Conservation (phyloP, 2,888 invertebrate genomes). For the Protodeltote pygarga region DNA sequence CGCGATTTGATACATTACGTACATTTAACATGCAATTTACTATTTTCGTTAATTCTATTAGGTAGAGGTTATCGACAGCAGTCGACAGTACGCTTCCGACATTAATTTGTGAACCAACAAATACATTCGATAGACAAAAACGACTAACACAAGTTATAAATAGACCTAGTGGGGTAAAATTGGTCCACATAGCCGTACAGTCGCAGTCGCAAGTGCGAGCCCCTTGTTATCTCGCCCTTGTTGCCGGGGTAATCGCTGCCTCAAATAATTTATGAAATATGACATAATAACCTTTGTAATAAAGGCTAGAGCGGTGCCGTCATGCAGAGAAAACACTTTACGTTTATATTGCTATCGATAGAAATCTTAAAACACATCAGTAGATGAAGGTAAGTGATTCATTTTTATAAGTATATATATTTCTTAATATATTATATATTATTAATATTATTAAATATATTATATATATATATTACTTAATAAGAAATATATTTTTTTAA, state of each 20-base stretch:
- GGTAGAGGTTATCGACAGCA: no score
- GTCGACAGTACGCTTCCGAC: no score
- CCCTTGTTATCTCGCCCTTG: slow-evolving; percentile 65
- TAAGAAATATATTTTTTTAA: no score
- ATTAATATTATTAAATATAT: no score
- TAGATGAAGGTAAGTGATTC: slow-evolving; percentile 20
- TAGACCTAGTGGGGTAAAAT: slow-evolving; percentile 19
- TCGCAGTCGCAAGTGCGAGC: slow-evolving; percentile 48
- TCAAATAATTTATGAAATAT: slow-evolving; percentile 82
- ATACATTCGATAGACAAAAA: slow-evolving; percentile 20
- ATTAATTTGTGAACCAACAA: no score
- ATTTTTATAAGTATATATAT: slow-evolving; percentile 3
- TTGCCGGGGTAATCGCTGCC: slow-evolving; percentile 69
- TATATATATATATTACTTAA: background rate
- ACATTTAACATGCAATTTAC: no score
- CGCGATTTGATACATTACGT: no score
- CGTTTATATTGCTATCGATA: slow-evolving; percentile 69
- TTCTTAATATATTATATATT: no score
- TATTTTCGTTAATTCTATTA: no score
- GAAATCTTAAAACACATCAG: slow-evolving; percentile 45
- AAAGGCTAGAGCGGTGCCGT: slow-evolving; percentile 64
- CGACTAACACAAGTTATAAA: slow-evolving; percentile 39
- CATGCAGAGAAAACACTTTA: slow-evolving; percentile 68
- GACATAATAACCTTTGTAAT: slow-evolving; percentile 79
- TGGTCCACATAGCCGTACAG: slow-evolving; percentile 40